Conservation (phyloP, 2,797 vertebrate genomes). For the Leuciscus waleckii region DNA sequence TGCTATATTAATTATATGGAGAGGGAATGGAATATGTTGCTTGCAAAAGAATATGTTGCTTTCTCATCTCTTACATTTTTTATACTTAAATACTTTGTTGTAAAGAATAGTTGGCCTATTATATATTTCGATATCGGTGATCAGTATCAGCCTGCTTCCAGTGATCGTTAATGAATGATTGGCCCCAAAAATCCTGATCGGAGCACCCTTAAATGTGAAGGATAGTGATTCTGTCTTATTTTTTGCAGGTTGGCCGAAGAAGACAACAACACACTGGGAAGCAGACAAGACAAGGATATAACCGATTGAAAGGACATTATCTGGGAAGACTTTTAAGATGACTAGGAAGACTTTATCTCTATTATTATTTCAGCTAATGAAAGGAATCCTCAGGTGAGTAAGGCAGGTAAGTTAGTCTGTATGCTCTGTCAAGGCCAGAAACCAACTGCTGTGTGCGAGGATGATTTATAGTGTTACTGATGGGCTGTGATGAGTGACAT, state of each 20-base stretch:
- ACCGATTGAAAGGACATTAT: background rate
- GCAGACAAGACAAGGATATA: background rate
- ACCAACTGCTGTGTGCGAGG: too few species aligned
- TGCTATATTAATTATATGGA: too few species aligned
- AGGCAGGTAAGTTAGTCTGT: background rate
- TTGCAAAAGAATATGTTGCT: too few species aligned
- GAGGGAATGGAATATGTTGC: too few species aligned
- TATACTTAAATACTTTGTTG: background rate
- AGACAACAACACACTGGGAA: background rate
- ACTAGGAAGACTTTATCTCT: background rate
- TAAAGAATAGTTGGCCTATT: background rate
- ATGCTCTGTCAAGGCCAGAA: background rate
- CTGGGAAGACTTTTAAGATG: too few species aligned
- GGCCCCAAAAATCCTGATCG: too few species aligned
- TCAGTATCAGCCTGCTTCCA: too few species aligned
- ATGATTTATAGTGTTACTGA: too few species aligned
- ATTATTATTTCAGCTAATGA: background rate
- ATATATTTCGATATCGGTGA: background rate
- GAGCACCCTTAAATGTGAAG: background rate
- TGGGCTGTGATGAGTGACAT: too few species aligned
- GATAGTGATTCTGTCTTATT: background rate
- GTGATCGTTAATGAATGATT: too few species aligned
- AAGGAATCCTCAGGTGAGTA: background rate
- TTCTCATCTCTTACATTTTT: too few species aligned
- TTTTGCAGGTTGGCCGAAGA: background rate